Evolutionary conservation across 2,888 invertebrate species (phyloP).

Genomic region (Acholoe squamosa): DNA sequence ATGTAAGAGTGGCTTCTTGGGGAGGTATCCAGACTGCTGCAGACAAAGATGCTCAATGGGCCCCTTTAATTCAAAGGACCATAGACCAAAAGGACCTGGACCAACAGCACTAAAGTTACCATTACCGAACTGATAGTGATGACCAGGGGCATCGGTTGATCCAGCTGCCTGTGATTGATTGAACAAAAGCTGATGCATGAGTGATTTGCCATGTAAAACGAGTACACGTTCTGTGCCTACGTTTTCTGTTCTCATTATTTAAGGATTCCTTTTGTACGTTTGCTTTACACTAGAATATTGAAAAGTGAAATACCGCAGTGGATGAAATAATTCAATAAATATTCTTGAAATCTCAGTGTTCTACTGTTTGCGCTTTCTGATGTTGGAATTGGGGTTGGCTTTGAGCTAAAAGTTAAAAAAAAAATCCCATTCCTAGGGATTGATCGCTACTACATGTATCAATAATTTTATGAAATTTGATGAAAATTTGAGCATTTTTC

Average conservation of each 20-base stretch:
- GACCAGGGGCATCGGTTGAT: neutral
- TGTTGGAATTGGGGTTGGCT: too few relatives aligned
- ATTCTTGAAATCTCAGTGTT: neutral
- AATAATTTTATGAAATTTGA: too few relatives aligned
- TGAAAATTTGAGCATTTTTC: too few relatives aligned
- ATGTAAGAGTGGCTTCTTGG: neutral
- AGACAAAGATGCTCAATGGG: neutral
- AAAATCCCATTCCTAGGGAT: too few relatives aligned
- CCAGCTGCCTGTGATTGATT: neutral
- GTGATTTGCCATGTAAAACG: neutral
- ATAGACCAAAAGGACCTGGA: neutral
- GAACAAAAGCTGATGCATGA: neutral
- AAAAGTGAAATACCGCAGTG: neutral
- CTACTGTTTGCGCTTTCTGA: too few relatives aligned
- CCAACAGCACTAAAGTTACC: slow-evolving; percentile 17
- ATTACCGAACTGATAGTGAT: slow-evolving; percentile 26
- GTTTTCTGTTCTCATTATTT: slow-evolving; percentile 15
- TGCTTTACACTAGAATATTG: neutral
- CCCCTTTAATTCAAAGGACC: neutral
- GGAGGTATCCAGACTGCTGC: neutral
- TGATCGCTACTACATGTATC: too few relatives aligned
- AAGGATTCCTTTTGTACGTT: neutral
- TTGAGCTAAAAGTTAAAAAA: too few relatives aligned
- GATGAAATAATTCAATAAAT: neutral
- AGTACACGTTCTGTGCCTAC: neutral